Evolutionary conservation across 2,113 vertebrate species (phyloP), one percentile per base, ranked within the genome.

Genomic region (Tor tambroides): DNA sequence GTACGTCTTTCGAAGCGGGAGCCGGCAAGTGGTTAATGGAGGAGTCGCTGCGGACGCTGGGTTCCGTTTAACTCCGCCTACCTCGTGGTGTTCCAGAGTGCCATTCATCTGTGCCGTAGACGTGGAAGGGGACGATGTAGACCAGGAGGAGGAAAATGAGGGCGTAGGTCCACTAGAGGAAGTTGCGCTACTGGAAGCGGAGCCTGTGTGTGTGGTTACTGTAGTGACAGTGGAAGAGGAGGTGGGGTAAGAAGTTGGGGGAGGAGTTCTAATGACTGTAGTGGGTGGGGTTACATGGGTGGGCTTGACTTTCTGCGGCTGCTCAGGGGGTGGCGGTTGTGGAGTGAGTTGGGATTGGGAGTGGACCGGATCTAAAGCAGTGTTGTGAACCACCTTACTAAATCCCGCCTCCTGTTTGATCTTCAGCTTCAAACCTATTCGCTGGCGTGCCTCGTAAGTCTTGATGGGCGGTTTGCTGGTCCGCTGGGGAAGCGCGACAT

Each of bases 341-440:
- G 91, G 91, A 84, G 91, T 88, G 69, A 90, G 84, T 30, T 87
- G 90, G 74, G 56, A 92, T 79, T 1, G 92, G 11, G 96, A 96
- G 91, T 98, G 97, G 67, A 97, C 94, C 0, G 97, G 97, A 86
- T 98, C 97, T 89, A 98, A 89, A 0, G 97, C 97, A 0, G 97
- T 98, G 93, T 99, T 99, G 92, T 98, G 97, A 4, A 99, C 96
- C 8, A 99, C 97, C 88, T 98, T 98, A 86, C 96, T 96, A 77
- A 97, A 94, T 0, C 97, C 97, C 0, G 97, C 97, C 72, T 98
- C 97, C 90, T 99, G 97, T 84, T 98, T 99, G 94, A 99, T 99
- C 93, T 99, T 98, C 11, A 99, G 91, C 91, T 99, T 99, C 81
- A 98, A 93, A 19, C 97, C 97, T 0, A 98, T 98, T 35, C 97